A percentile compares a stretch with the other conserved stretches of the same genome.
Evolutionary conservation across 2,113 vertebrate species (phyloP).

Genomic region (Gnathonemus longibarbis): DNA sequence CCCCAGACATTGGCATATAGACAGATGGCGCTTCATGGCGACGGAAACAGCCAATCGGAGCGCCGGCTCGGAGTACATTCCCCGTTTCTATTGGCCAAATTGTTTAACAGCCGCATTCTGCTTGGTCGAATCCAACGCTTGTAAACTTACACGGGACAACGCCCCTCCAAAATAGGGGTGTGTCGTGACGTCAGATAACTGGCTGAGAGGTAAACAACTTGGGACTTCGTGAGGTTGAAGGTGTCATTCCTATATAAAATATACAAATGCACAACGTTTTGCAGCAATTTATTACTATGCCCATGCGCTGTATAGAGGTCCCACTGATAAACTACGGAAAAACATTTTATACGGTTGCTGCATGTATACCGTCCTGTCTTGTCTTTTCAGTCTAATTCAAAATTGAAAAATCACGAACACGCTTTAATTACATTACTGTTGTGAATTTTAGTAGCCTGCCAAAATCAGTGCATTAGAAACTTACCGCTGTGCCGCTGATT

Average conservation of each 20-base stretch:
- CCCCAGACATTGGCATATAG: conserved; percentile 42
- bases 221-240: conserved; percentile 27
- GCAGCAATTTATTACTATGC: not conserved
- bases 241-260: not conserved
- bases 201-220: conserved; percentile 42
- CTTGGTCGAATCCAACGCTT: conserved; percentile 38
- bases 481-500: not conserved
- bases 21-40: conserved; percentile 56
- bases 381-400: not conserved
- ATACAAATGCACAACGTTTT: not conserved
- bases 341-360: not conserved
- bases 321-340: not conserved
- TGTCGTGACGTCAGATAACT: conserved; percentile 60
- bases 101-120: conserved; percentile 32
- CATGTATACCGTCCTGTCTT: not conserved
- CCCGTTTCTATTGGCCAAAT: conserved; percentile 45
- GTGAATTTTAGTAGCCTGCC: not conserved
- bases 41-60: conserved; percentile 49
- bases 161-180: conserved; percentile 57
- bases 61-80: not conserved
- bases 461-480: not conserved
- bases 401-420: not conserved
- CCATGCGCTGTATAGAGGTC: not conserved
- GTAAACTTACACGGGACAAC: conserved; percentile 24
- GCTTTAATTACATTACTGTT: not conserved